Conservation (phyloP, 2,888 invertebrate species). For the Drosophila tripunctata region DNA sequence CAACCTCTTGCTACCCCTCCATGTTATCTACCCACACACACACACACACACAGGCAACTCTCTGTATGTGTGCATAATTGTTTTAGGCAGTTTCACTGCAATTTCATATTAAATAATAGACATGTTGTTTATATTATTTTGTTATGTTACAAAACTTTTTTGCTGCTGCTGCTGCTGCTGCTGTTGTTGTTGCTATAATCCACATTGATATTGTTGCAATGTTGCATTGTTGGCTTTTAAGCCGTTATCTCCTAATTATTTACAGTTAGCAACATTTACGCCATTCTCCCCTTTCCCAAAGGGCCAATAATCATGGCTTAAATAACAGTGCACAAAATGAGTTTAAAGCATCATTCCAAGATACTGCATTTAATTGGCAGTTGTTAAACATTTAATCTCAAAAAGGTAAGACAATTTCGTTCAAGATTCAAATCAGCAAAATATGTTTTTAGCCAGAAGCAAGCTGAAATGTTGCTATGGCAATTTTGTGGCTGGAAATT, state of each 20-base stretch:
- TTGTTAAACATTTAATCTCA: too few relatives aligned
- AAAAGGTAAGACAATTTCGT: too few relatives aligned
- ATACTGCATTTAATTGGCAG: background rate
- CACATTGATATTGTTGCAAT: conserved; percentile 39
- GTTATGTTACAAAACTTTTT: conserved; percentile 12
- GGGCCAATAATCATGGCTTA: background rate
- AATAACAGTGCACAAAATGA: background rate
- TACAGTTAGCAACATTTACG: conserved; percentile 63
- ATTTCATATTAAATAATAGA: conserved; percentile 74
- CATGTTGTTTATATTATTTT: conserved; percentile 44
- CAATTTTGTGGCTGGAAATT: background rate
- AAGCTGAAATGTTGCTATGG: background rate
- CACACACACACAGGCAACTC: background rate
- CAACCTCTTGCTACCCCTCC: background rate
- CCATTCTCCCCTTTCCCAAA: conserved; percentile 21
- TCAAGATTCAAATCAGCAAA: background rate
- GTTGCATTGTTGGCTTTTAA: conserved; percentile 59
- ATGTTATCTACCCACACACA: background rate
- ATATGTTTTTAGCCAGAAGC: too few relatives aligned
- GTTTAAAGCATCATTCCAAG: too few relatives aligned
- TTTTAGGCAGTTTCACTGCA: conserved; percentile 47
- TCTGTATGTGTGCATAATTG: conserved; percentile 40
- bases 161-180: too few relatives aligned
- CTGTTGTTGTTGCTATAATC: background rate
- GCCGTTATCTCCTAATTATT: conserved; percentile 74